A percentile compares a stretch with the other conserved stretches of the same genome.
These are phyloP conservation scores for Allenopithecus nigroviridis DNA, from an alignment of 2,797 vertebrate genomes.

Conservation along the genomic window DNA sequence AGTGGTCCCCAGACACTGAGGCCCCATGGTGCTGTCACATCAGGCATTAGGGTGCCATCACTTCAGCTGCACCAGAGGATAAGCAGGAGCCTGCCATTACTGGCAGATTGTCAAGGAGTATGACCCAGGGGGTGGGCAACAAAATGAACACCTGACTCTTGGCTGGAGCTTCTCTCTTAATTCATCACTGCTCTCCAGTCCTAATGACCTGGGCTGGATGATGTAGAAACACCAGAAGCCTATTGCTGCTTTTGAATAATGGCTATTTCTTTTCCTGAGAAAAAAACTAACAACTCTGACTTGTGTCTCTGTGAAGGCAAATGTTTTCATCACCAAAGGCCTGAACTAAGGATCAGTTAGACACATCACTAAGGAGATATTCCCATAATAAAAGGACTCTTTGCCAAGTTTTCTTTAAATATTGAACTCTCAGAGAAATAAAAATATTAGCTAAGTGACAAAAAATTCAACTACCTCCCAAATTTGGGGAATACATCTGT, in stretches of 20 bases:
- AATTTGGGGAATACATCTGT: background rate
- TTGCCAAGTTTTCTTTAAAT: constrained; percentile 6
- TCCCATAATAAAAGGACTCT: background rate
- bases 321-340: background rate
- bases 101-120: background rate
- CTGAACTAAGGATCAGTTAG: background rate
- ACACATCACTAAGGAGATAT: background rate
- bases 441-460: background rate
- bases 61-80: background rate
- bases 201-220: background rate
- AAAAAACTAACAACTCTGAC: background rate
- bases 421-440: constrained; percentile 7
- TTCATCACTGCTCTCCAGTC: background rate
- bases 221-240: background rate
- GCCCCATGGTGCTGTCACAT: background rate
- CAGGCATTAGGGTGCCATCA: background rate
- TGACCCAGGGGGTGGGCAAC: background rate
- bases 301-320: background rate
- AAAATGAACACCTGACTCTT: background rate
- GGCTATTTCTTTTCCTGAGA: background rate
- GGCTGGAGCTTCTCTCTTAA: background rate
- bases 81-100: background rate
- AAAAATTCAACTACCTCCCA: background rate
- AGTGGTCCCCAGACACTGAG: background rate
- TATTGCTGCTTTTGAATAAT: background rate